phyloP scores from a whole-genome alignment of 2,797 vertebrate species.

The Sebastiscus tertius region DNA sequence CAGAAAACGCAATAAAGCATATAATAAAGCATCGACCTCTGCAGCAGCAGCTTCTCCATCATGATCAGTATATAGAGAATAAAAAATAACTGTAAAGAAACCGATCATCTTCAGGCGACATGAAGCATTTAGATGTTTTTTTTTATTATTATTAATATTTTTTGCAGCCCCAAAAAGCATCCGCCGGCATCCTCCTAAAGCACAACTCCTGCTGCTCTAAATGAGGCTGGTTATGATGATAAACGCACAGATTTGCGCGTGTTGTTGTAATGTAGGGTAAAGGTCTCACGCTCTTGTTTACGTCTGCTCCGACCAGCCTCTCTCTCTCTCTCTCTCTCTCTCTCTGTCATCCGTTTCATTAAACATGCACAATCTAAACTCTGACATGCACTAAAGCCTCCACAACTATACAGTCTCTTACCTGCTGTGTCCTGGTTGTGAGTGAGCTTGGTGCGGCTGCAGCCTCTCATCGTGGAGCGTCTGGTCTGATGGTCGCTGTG shows the following conservation, averaged over 20 bases:
- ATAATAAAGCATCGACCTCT: background rate
- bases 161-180: background rate
- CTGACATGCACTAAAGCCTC: background rate
- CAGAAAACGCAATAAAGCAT: background rate
- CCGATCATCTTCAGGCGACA: background rate
- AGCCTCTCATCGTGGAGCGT: conserved; percentile 83
- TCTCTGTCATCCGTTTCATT: background rate
- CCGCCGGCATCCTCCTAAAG: background rate
- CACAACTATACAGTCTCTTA: conserved; percentile 58
- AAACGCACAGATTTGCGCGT: background rate
- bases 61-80: background rate
- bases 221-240: background rate
- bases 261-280: conserved; percentile 64
- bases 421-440: conserved; percentile 71
- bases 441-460: conserved; percentile 73
- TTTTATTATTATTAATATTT: background rate
- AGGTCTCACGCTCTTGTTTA: conserved; percentile 80
- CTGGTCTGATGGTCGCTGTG: conserved; percentile 46
- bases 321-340: no score
- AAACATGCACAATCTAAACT: background rate
- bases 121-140: background rate
- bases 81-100: background rate
- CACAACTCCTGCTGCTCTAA: background rate
- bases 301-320: conserved; percentile 53
- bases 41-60: background rate